Evolutionary conservation across 1,140 invertebrate species (phyloP), one percentile per base, ranked within the genome.

Genomic region (Anthonomus grandis): DNA sequence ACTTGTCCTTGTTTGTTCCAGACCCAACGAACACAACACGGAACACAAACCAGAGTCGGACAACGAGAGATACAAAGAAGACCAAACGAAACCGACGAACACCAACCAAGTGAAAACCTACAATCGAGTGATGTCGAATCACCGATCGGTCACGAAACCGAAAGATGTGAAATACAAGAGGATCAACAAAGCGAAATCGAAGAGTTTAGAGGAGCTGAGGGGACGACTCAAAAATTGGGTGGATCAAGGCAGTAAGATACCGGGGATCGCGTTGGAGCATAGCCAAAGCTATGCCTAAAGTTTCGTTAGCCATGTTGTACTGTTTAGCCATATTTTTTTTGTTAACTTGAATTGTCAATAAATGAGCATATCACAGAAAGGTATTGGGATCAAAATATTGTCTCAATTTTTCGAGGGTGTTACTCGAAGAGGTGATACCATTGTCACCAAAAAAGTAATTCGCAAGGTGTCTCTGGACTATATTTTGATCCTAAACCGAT

Each of bases 121-220:
- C 72, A 92, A 91, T 73, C 78, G 89, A 60, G 89, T 92, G 39
- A 92, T 92, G 90, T 89, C 86, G 19, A 93, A 92, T 72, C 90
- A 93, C 74, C 79, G 90, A 57, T 90, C 88, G 38, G 90, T 93
- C 36, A 91, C 89, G 2, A 92, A 92, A 74, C 89, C 90, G 50
- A 92, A 92, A 75, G 90, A 93, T 68, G 89, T 92, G 4, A 92
- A 92, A 73, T 92, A 91, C 76, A 91, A 91, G 70, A 81, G 89
- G 61, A 92, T 92, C 72, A 92, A 91, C 69, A 91, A 92, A 70
- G 89, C 89, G 3, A 92, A 92, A 72, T 91, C 89, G 19, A 91
- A 91, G 75, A 91, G 89, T 66, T 75, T 93, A 41, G 90, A 93
- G 66, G 90, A 93, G 64, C 70, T 93, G 37, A 74, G 90, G 4